phyloP scores from a whole-genome alignment of 2,113 vertebrate genomes.

The Neolamprologus caudopunctatus region DNA sequence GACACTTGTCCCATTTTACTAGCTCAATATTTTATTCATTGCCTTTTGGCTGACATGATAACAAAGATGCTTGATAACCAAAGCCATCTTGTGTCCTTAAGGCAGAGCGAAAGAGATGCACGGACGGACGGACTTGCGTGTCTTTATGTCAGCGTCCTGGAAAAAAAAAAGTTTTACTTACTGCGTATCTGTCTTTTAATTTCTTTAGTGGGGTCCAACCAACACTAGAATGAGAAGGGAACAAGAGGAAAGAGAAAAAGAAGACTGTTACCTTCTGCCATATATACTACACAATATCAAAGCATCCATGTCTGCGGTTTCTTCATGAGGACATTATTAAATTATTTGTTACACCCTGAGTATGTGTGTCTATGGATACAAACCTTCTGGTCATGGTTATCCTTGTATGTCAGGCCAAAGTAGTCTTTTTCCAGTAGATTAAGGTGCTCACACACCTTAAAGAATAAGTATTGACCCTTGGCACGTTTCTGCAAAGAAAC shows the following conservation, averaged over 20 bases:
- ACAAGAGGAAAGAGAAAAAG: neutral
- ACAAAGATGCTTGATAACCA: neutral
- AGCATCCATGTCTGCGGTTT: neutral
- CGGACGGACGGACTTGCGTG: neutral
- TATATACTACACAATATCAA: neutral
- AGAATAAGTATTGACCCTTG: slow-evolving; percentile 63
- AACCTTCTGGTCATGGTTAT: slow-evolving; percentile 57
- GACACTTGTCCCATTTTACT: neutral
- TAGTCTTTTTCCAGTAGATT: slow-evolving; percentile 68
- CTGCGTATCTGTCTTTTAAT: slow-evolving; percentile 75
- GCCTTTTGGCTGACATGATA: neutral
- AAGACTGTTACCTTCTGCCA: neutral
- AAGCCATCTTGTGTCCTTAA: neutral
- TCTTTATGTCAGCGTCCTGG: neutral
- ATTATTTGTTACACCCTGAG: neutral
- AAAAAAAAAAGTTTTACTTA: slow-evolving; percentile 44
- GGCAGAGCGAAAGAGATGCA: neutral
- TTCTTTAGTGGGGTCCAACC: slow-evolving; percentile 74
- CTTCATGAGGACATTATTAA: neutral
- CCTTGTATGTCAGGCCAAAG: slow-evolving; percentile 57
- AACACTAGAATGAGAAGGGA: slow-evolving; percentile 51
- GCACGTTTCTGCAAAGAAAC: slow-evolving; percentile 53
- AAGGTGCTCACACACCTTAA: slow-evolving; percentile 65
- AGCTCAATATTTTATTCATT: neutral
- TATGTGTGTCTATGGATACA: neutral